Evolutionary conservation across 2,888 invertebrate genomes (phyloP).

Genomic region (Oegoconia quadripuncta): DNA sequence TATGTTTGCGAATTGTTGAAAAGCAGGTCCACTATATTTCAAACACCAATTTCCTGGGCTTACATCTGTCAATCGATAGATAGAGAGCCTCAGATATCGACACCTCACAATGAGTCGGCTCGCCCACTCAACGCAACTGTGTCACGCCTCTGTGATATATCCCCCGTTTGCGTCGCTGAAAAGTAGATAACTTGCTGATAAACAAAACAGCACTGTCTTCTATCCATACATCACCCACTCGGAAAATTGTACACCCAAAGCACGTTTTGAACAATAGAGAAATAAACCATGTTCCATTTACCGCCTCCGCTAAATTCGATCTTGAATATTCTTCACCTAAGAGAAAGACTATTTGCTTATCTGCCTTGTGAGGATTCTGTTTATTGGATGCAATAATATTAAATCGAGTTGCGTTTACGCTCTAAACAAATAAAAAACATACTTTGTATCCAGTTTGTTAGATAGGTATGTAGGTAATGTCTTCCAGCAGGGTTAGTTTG

Average conservation of each 20-base stretch:
- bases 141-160: conserved; percentile 41
- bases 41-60: conserved; percentile 21
- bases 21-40: conserved; percentile 17
- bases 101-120: conserved; percentile 25
- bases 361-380: conserved; percentile 29
- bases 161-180: conserved; percentile 41
- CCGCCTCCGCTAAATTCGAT: conserved; percentile 46
- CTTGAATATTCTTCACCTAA: conserved; percentile 36
- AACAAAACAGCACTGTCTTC: conserved; percentile 21
- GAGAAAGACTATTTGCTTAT: conserved; percentile 33
- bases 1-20: conserved; percentile 19
- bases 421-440: conserved; percentile 13
- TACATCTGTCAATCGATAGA: conserved; percentile 31
- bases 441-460: no score
- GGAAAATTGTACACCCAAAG: conserved; percentile 46
- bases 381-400: conserved; percentile 31
- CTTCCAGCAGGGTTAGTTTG: no score
- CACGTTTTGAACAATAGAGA: conserved; percentile 61
- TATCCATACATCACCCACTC: conserved; percentile 16
- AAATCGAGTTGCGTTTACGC: conserved; percentile 22
- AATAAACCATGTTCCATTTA: conserved; percentile 61
- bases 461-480: no score
- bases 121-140: conserved; percentile 46
- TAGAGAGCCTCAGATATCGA: conserved; percentile 29
- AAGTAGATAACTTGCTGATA: conserved; percentile 47